Evolutionary conservation across 37 sponge, comb jelly and placozoan species (phyloP).

Genomic region (Beroe forskalii): DNA sequence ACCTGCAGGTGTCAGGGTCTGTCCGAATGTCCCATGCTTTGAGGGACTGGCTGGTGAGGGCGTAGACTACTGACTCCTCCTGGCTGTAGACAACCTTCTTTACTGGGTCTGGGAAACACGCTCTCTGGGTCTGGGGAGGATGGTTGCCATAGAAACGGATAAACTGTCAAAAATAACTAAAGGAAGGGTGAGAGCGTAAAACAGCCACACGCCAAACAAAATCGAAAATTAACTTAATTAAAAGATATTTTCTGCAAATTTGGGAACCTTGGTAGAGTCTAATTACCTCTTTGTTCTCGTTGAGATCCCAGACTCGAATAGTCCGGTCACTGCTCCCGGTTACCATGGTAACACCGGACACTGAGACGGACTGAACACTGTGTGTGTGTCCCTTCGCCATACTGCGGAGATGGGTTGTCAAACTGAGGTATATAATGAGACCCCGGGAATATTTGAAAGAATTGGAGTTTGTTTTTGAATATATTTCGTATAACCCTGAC

Average conservation of each 20-base stretch:
- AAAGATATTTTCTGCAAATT: too few species aligned
- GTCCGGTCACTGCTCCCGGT: conserved; percentile 45
- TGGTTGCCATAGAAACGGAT: neutral
- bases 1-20: conserved; percentile 31
- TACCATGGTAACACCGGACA: conserved; percentile 30
- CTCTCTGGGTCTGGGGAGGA: conserved; percentile 10
- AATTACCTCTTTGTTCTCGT: conserved; percentile 35
- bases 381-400: conserved; percentile 65
- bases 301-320: conserved; percentile 49
- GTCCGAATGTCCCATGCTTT: conserved; percentile 63
- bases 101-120: conserved; percentile 19
- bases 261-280: too few species aligned
- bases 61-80: conserved; percentile 3
- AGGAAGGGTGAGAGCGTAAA: too few species aligned
- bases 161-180: too few species aligned
- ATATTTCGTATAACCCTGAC: too few species aligned
- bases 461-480: too few species aligned
- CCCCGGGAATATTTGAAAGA: too few species aligned
- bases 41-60: conserved; percentile 39
- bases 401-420: neutral
- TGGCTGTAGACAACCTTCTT: conserved; percentile 41
- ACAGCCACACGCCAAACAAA: too few species aligned
- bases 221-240: too few species aligned
- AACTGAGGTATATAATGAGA: too few species aligned
- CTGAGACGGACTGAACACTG: conserved; percentile 54